Evolutionary conservation across 2,113 vertebrate species (phyloP).

Genomic region (Odocoileus hemionus): DNA sequence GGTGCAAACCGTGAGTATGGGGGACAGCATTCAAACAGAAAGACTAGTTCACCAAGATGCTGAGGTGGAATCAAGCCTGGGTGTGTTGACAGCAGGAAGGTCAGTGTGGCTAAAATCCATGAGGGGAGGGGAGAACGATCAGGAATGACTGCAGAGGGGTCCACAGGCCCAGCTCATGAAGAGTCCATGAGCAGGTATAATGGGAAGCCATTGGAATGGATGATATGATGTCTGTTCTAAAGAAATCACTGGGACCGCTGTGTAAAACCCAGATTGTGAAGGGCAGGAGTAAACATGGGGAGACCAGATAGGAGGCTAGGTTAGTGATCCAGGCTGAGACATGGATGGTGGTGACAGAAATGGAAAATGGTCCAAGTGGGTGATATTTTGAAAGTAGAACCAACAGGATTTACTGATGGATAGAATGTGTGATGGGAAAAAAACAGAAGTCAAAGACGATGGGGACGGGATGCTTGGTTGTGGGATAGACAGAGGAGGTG

Average conservation of each 20-base stretch:
- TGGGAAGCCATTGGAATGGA: neutral
- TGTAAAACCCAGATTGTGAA: neutral
- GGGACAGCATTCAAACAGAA: neutral
- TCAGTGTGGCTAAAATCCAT: neutral
- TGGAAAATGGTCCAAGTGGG: neutral
- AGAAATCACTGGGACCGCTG: neutral
- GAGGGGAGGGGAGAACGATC: neutral
- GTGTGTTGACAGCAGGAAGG: neutral
- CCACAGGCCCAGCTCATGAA: neutral
- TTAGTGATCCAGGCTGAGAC: neutral
- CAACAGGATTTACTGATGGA: neutral
- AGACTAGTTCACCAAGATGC: neutral
- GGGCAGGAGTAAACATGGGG: neutral
- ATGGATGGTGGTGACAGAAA: neutral
- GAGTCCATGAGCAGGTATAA: neutral
- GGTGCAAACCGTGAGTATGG: neutral
- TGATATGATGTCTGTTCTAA: neutral
- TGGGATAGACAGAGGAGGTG: neutral
- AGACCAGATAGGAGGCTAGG: neutral
- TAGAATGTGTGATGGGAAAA: neutral
- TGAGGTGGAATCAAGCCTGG: neutral
- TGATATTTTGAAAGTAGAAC: neutral
- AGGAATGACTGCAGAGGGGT: neutral
- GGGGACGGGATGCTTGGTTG: neutral
- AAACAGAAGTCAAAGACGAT: neutral